phyloP scores from a whole-genome alignment of 2,888 invertebrate genomes.

The Cantharis rustica region DNA sequence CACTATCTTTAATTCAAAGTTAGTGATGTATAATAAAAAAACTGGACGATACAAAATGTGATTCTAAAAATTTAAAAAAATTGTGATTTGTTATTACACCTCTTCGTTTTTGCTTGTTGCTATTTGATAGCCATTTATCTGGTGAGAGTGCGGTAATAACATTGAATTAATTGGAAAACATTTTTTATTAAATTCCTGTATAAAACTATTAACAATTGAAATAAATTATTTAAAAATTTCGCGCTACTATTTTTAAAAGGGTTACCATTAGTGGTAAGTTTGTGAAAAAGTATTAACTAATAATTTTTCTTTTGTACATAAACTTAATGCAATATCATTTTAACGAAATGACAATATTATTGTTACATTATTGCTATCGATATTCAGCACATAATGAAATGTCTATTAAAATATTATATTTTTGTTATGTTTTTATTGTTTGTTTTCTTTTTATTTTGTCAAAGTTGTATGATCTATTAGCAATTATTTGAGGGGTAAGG shows the following conservation, averaged over 20 bases:
- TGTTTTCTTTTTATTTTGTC: neutral
- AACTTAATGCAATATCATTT: constrained; percentile 41
- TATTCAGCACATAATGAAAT: neutral
- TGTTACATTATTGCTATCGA: constrained; percentile 30
- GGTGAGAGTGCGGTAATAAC: constrained; percentile 12
- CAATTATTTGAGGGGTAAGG: neutral
- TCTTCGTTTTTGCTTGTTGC: constrained; percentile 8
- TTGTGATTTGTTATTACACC: constrained; percentile 20
- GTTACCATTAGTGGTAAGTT: constrained; percentile 3
- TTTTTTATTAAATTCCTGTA: constrained; percentile 37
- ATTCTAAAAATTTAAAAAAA: neutral
- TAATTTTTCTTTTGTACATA: constrained; percentile 34
- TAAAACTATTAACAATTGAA: constrained; percentile 32
- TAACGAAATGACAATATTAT: constrained; percentile 40
- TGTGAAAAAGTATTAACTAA: constrained; percentile 27
- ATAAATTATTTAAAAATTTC: constrained; percentile 28
- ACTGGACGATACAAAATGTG: neutral
- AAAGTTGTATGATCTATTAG: neutral
- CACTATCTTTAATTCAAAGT: constrained; percentile 1
- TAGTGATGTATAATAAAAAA: neutral
- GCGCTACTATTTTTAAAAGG: constrained; percentile 21
- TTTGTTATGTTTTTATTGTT: neutral
- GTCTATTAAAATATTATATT: neutral
- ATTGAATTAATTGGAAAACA: constrained; percentile 23
- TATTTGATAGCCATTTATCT: neutral